Percentiles rank a stretch among this genome's conserved stretches.
These are phyloP conservation scores for Eristalis arbustorum DNA, from an alignment of 2,888 invertebrate species.

Conservation along the genomic window DNA sequence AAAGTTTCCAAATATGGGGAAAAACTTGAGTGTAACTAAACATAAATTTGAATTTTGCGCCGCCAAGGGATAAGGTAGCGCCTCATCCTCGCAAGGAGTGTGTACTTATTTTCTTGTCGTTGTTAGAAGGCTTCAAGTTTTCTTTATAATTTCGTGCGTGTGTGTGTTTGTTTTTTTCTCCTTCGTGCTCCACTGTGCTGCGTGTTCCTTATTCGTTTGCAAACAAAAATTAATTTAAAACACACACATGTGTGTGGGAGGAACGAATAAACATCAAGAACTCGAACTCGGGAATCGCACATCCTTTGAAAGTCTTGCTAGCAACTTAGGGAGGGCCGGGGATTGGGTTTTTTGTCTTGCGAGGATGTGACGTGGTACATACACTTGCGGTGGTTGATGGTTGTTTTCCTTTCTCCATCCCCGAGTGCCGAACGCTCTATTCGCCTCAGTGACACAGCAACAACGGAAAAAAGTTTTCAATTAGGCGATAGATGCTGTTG, in stretches of 20 bases:
- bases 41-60: slow-evolving; percentile 61
- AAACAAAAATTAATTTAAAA: slow-evolving; percentile 70
- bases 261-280: slow-evolving; percentile 63
- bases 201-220: slow-evolving; percentile 59
- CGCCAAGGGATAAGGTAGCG: slow-evolving; percentile 12
- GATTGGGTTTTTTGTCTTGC: neutral
- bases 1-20: slow-evolving; percentile 76
- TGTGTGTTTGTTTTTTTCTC: slow-evolving; percentile 3
- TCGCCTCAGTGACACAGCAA: slow-evolving; percentile 7
- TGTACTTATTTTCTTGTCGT: slow-evolving; percentile 63
- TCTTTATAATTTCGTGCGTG: neutral
- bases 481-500: slow-evolving; percentile 64
- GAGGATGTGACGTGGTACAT: slow-evolving; percentile 18
- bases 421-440: neutral
- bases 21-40: slow-evolving; percentile 70
- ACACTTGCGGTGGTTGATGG: slow-evolving; percentile 47
- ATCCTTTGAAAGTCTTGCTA: slow-evolving; percentile 61
- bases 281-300: slow-evolving; percentile 44
- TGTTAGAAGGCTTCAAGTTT: slow-evolving; percentile 63
- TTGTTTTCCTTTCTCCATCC: neutral
- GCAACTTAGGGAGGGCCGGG: neutral
- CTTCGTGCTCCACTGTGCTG: neutral
- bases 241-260: slow-evolving; percentile 65
- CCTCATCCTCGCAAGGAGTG: slow-evolving; percentile 41
- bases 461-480: slow-evolving; percentile 56